phyloP scores from a whole-genome alignment of 2,888 invertebrate genomes.

The Seladonia tumulorum region DNA sequence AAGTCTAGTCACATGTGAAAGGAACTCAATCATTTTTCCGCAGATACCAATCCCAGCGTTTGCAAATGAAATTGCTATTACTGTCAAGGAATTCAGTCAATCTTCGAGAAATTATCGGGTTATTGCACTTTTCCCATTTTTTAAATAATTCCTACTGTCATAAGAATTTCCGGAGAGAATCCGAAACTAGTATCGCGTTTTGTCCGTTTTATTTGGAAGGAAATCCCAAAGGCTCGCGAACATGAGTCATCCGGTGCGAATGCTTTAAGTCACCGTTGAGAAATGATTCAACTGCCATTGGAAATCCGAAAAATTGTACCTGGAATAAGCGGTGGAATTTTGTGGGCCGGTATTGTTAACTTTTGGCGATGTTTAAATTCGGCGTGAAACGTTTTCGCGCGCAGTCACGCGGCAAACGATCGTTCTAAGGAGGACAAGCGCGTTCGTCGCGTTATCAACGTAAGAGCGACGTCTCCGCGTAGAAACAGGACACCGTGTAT shows the following conservation, averaged over 20 bases:
- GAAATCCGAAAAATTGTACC: background rate
- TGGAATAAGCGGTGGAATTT: too few species aligned
- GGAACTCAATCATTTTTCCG: too few species aligned
- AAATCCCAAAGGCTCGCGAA: background rate
- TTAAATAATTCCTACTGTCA: too few species aligned
- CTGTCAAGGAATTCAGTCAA: too few species aligned
- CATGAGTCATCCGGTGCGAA: background rate
- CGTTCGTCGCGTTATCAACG: background rate
- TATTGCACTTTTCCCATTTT: too few species aligned
- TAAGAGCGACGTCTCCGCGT: background rate
- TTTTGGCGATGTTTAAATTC: background rate
- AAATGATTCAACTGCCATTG: background rate
- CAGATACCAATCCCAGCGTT: too few species aligned
- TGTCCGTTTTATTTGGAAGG: background rate
- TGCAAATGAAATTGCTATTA: too few species aligned
- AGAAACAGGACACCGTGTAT: constrained; percentile 77
- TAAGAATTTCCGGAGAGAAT: too few species aligned
- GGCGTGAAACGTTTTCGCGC: background rate
- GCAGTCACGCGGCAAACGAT: background rate
- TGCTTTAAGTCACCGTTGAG: background rate
- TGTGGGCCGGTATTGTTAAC: too few species aligned
- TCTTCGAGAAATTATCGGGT: too few species aligned
- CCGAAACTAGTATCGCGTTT: too few species aligned
- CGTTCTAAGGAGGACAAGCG: background rate
- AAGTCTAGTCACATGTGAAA: too few species aligned